A percentile compares a stretch with the other conserved stretches of the same genome.
Conservation (phyloP, 2,113 vertebrate species). For the Azemiops feae region DNA sequence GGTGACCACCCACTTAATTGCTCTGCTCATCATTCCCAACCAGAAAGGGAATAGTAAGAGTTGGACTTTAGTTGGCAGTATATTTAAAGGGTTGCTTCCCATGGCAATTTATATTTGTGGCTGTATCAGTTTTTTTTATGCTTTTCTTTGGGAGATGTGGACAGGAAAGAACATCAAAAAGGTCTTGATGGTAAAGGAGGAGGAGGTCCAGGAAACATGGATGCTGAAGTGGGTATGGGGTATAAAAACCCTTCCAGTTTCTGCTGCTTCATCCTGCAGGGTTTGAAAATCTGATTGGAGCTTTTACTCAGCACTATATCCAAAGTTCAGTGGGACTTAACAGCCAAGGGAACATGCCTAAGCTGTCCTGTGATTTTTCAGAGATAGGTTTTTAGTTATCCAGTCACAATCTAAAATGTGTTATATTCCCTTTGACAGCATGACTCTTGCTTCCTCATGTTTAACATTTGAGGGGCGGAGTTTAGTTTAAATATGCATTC, state of each 20-base stretch:
- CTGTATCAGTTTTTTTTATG: neutral
- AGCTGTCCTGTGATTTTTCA: neutral
- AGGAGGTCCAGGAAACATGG: neutral
- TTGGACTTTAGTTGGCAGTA: neutral
- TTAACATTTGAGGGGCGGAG: neutral
- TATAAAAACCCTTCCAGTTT: neutral
- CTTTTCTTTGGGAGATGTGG: neutral
- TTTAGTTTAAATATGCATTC: neutral
- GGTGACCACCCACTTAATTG: neutral
- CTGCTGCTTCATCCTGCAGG: neutral
- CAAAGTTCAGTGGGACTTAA: neutral
- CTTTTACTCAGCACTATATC: neutral
- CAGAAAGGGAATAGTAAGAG: neutral
- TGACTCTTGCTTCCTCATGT: neutral
- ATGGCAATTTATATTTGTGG: neutral
- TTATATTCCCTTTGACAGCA: neutral
- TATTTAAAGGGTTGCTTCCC: neutral
- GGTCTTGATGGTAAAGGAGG: neutral
- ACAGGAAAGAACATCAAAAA: neutral
- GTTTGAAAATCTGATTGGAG: rapidly evolving
- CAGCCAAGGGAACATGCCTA: too few relatives aligned
- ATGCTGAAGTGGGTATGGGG: neutral
- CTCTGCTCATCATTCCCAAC: neutral
- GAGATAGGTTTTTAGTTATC: neutral
- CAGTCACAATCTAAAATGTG: neutral